Percentiles rank a stretch among this genome's conserved stretches.
phyloP scores from a whole-genome alignment of 2,888 invertebrate genomes.

The Leptinotarsa haldemani region DNA sequence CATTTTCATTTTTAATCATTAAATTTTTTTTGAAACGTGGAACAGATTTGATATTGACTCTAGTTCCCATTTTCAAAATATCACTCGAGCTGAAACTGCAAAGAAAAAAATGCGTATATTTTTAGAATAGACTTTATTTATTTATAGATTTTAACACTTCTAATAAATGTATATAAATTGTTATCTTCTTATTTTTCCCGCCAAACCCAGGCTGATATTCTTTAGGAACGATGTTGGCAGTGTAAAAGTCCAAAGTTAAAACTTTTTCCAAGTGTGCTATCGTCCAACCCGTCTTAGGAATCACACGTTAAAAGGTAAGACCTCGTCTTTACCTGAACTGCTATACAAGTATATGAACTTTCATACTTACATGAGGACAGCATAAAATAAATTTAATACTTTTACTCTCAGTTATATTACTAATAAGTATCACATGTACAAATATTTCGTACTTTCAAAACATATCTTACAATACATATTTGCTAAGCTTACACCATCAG shows the following conservation, averaged over 20 bases:
- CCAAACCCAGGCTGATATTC: neutral
- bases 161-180: slow-evolving; percentile 31
- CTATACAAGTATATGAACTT: neutral
- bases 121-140: slow-evolving; percentile 26
- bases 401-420: neutral
- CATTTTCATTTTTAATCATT: neutral
- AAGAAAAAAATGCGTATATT: slow-evolving; percentile 17
- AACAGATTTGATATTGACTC: neutral
- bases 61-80: neutral
- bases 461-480: too few relatives aligned
- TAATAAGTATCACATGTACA: neutral
- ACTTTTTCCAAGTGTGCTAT: too few relatives aligned
- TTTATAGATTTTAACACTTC: slow-evolving; percentile 20
- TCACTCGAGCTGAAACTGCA: neutral
- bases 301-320: too few relatives aligned
- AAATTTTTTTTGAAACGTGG: neutral
- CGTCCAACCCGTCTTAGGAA: too few relatives aligned
- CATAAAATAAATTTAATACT: neutral
- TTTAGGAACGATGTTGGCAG: too few relatives aligned
- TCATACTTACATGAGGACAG: neutral
- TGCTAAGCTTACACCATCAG: neutral
- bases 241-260: too few relatives aligned
- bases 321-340: neutral
- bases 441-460: neutral
- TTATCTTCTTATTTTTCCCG: slow-evolving; percentile 3